Conservation (phyloP, 2,888 invertebrate genomes). For the Hypercompe scribonia region DNA sequence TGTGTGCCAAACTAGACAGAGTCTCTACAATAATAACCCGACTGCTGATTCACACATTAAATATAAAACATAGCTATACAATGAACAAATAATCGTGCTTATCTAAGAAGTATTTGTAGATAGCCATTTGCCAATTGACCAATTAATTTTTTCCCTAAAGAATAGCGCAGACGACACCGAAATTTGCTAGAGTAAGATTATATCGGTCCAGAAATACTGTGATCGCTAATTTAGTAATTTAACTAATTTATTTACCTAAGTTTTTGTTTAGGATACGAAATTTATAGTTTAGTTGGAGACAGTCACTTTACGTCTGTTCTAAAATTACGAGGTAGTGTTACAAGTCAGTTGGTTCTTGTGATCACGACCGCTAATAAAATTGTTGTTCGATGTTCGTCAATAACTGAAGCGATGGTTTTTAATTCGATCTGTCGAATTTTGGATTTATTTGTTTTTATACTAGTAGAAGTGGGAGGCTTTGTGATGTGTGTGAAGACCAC, state of each 20-base stretch:
- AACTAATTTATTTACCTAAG: not conserved
- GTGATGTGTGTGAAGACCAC: constrained; percentile 12
- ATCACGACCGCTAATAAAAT: constrained; percentile 21
- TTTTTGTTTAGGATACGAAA: not conserved
- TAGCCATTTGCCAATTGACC: too few relatives aligned
- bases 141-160: too few relatives aligned
- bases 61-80: too few relatives aligned
- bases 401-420: constrained; percentile 13
- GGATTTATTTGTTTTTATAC: constrained; percentile 15
- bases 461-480: not conserved
- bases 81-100: too few relatives aligned
- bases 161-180: too few relatives aligned
- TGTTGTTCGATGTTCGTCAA: constrained; percentile 7
- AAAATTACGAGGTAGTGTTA: constrained; percentile 14
- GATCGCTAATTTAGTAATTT: too few relatives aligned
- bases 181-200: too few relatives aligned
- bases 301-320: not conserved
- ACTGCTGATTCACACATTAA: too few relatives aligned
- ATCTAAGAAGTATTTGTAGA: too few relatives aligned
- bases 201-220: too few relatives aligned
- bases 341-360: constrained; percentile 18
- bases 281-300: constrained; percentile 15
- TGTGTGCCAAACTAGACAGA: too few relatives aligned
- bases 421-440: constrained; percentile 4
- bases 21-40: too few relatives aligned